A percentile compares a stretch with the other conserved stretches of the same genome.
phyloP scores from a whole-genome alignment of 2,797 vertebrate genomes.

The Tokudaia muenninki region DNA sequence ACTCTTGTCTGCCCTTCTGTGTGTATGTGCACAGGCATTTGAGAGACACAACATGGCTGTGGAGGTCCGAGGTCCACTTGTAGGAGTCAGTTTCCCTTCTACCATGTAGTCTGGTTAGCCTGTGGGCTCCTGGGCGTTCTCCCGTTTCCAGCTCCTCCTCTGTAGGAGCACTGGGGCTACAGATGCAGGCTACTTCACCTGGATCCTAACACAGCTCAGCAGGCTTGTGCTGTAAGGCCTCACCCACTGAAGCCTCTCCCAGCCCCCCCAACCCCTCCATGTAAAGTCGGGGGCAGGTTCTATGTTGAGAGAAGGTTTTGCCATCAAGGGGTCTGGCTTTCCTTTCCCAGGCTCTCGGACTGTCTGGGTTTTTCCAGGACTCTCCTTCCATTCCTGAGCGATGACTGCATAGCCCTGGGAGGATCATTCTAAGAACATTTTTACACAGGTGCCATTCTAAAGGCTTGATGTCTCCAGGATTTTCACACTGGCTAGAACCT shows the following conservation, averaged over 20 bases:
- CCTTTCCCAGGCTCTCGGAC: not conserved
- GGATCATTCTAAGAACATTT: not conserved
- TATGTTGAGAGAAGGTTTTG: not conserved
- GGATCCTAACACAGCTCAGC: not conserved
- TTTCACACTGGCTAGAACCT: conserved; percentile 39
- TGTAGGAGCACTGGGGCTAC: not conserved
- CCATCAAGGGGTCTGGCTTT: not conserved
- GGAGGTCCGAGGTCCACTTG: not conserved
- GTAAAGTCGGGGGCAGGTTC: not conserved
- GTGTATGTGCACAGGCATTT: not conserved
- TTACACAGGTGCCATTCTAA: not conserved
- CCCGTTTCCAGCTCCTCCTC: not conserved
- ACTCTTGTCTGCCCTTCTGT: not conserved
- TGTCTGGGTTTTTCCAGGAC: not conserved
- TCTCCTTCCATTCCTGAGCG: not conserved
- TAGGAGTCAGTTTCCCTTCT: not conserved
- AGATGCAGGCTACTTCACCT: not conserved
- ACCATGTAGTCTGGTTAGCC: not conserved
- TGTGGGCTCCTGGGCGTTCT: not conserved
- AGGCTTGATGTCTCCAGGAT: not conserved
- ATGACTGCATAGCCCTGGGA: not conserved
- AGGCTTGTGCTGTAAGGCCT: no score
- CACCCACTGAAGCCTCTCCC: not conserved
- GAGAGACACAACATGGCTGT: not conserved
- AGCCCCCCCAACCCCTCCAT: no score